These are phyloP conservation scores for Sebastiscus albofasciatus DNA, from an alignment of 2,797 vertebrate species.

Conservation along the genomic window DNA sequence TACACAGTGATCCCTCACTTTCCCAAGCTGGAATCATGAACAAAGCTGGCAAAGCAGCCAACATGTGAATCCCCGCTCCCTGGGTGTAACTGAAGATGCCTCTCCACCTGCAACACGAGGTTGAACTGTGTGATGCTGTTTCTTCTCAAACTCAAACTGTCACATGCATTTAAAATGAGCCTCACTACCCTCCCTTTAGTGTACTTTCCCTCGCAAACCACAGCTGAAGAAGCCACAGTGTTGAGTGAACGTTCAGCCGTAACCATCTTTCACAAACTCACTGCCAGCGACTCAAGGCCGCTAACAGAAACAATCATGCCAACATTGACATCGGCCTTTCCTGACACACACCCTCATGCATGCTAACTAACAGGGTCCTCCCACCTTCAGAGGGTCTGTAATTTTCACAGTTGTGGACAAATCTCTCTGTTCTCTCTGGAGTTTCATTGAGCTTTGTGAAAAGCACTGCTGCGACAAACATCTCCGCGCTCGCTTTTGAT, in stretches of 20 bases:
- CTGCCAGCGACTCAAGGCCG: slow-evolving; percentile 46
- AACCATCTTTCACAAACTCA: slow-evolving; percentile 19
- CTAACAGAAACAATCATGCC: slow-evolving; percentile 46
- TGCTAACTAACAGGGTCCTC: slow-evolving; percentile 9
- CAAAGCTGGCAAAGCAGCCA: slow-evolving; percentile 16
- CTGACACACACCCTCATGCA: slow-evolving; percentile 31
- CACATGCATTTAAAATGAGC: slow-evolving; percentile 24
- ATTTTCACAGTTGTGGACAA: slow-evolving; percentile 52
- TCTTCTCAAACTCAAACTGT: slow-evolving; percentile 34
- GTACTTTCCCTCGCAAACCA: slow-evolving; percentile 4
- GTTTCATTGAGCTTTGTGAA: slow-evolving; percentile 36
- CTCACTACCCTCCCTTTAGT: neutral
- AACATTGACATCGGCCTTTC: slow-evolving; percentile 19
- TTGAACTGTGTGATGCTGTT: slow-evolving; percentile 19
- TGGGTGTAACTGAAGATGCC: slow-evolving; percentile 27
- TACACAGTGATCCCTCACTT: neutral
- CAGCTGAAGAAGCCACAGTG: slow-evolving; percentile 22
- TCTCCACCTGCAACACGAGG: slow-evolving; percentile 30
- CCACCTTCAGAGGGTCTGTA: slow-evolving; percentile 14
- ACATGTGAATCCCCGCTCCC: slow-evolving; percentile 3
- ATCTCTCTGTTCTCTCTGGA: slow-evolving; percentile 43
- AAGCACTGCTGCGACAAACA: slow-evolving; percentile 39
- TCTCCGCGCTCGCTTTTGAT: slow-evolving; percentile 46
- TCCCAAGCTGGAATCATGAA: neutral
- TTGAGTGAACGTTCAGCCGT: neutral